These are phyloP conservation scores for Pangasianodon hypophthalmus DNA, from an alignment of 2,113 vertebrate genomes.

Conservation along the genomic window DNA sequence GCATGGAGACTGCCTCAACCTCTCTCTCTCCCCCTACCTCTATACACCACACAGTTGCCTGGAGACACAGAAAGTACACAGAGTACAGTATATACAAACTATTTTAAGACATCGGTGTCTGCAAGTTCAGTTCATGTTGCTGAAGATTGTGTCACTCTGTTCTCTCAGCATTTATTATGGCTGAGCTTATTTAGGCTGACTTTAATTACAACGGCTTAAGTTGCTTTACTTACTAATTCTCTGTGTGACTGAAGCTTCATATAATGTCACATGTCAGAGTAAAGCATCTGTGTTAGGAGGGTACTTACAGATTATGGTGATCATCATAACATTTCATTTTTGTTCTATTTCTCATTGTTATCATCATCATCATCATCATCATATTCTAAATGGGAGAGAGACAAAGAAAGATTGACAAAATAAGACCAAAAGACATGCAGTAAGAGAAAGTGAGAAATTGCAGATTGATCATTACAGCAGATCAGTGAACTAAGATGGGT, in stretches of 20 bases:
- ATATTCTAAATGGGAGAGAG: neutral
- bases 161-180: constrained; percentile 31
- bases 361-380: neutral
- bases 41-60: constrained; percentile 40
- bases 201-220: constrained; percentile 39
- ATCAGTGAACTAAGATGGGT: neutral
- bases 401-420: neutral
- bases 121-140: constrained; percentile 40
- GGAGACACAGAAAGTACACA: constrained; percentile 45
- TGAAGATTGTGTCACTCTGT: constrained; percentile 38
- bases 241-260: neutral
- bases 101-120: constrained; percentile 44
- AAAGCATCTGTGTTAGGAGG: neutral
- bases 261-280: neutral
- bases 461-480: neutral
- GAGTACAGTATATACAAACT: constrained; percentile 45
- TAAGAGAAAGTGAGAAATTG: neutral
- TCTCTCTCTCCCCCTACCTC: neutral
- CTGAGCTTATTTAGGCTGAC: constrained; percentile 39
- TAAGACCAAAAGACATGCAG: neutral
- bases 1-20: constrained; percentile 3
- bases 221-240: constrained; percentile 37
- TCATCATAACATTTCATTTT: neutral
- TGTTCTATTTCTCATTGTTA: neutral
- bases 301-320: neutral